Base-by-base conservation (phyloP, 2,888 invertebrate species). In the Gymnocheta viridis region DNA sequence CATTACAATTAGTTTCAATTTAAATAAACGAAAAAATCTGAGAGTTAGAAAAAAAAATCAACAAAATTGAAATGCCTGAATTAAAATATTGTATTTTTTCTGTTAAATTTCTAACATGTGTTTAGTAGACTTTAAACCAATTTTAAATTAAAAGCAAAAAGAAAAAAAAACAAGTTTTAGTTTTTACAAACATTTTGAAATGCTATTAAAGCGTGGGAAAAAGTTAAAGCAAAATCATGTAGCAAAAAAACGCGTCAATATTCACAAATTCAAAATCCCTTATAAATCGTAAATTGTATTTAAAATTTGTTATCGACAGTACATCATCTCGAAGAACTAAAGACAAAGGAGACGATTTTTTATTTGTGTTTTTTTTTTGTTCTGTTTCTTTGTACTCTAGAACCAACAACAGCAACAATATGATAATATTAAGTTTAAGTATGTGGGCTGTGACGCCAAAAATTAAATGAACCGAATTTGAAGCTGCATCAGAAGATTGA, bases 361-460 rank as follows among this genome's bases (percentile, higher is more conserved):
- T 51, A 19, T 24, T n/a, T 22, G 29, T 51, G 2, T n/a, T 10
- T 4, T 22, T 24, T 51, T 51, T 14, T 54, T 29, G 27, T 2
- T 29, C 19, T 49, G 22, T 1, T 22, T 10, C 2, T 12, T 10
- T 44, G 2, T 35, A 24, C 44, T 10, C 32, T 66, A 56, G 41
- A 54, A 62, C 10, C 19, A 29, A 27, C 12, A 56, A 27, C 49
- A 47, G 19, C 54, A 70, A 14, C 12, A 60, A 0, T 22, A 72
- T 56, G 27, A 24, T 14, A 72, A 72, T 85, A 69, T 60, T 58
- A 35, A 66, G 62, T 79, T 82, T 86, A 86, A 86, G 88, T 86
- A 86, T 86, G 87, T 88, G 89, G 90, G 90, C 89, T 86, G 90
- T 88, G 87, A 90, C 89, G 88, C 85, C 85, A 82, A 85, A 86